Evolutionary conservation across 2,888 invertebrate species (phyloP).

Genomic region (Acleris cristana): DNA sequence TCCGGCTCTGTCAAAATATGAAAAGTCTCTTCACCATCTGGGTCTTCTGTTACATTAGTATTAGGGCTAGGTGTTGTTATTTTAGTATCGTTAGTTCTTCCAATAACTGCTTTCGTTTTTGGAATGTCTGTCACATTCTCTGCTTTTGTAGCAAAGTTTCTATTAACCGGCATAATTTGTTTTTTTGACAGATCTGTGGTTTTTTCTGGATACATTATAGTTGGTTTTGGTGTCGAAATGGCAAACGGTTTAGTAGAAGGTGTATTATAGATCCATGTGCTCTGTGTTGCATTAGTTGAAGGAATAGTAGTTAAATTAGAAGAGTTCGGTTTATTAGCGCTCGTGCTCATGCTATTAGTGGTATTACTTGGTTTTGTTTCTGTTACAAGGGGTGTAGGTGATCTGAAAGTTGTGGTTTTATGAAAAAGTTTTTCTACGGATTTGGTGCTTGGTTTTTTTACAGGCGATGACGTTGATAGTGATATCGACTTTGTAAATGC

Average conservation of each 20-base stretch:
- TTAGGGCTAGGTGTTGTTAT: conserved; percentile 49
- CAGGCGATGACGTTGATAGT: conserved; percentile 49
- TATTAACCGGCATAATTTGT: conserved; percentile 20
- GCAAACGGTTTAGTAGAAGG: conserved; percentile 42
- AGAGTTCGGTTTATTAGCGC: conserved; percentile 56
- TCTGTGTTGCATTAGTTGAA: conserved; percentile 49
- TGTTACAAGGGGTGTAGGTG: conserved; percentile 41
- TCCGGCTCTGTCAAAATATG: conserved; percentile 84
- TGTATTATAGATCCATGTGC: conserved; percentile 41
- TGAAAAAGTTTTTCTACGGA: conserved; percentile 38
- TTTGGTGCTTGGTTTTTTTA: conserved; percentile 43
- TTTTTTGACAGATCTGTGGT: conserved; percentile 10
- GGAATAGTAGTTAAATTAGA: conserved; percentile 60
- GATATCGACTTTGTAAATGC: conserved; percentile 64
- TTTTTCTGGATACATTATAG: conserved; percentile 28
- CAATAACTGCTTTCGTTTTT: conserved; percentile 29
- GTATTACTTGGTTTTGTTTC: conserved; percentile 52
- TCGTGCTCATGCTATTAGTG: conserved; percentile 78
- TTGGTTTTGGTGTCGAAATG: conserved; percentile 39
- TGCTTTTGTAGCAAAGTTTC: conserved; percentile 38
- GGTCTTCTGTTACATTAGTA: conserved; percentile 50
- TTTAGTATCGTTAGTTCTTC: conserved; percentile 48
- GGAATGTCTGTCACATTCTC: conserved; percentile 37
- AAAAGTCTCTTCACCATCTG: conserved; percentile 75
- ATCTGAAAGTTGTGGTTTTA: conserved; percentile 45